phyloP scores from a whole-genome alignment of 2,888 invertebrate species.

The Netelia inedita region DNA sequence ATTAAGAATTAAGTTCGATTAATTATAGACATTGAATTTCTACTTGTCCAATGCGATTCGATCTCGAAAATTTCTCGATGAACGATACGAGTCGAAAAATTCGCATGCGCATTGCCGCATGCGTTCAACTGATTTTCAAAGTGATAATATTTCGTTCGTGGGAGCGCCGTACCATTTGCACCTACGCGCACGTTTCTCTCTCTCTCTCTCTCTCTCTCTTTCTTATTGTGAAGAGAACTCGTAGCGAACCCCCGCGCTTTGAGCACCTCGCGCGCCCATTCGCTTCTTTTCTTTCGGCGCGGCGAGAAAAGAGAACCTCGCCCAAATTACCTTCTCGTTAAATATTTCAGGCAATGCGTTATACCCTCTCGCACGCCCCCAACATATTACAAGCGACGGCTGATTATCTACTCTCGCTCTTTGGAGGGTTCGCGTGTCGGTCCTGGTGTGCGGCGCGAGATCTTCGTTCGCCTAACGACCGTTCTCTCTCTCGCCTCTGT shows the following conservation, averaged over 20 bases:
- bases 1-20: background rate
- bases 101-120: background rate
- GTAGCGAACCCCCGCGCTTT: background rate
- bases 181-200: constrained; percentile 14
- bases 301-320: constrained; percentile 37
- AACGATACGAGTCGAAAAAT: background rate
- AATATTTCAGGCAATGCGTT: constrained; percentile 81
- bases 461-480: constrained; percentile 75
- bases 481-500: constrained; percentile 44
- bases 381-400: constrained; percentile 77
- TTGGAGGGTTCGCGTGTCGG: constrained; percentile 72
- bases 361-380: constrained; percentile 81
- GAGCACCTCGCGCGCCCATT: background rate
- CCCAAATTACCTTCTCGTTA: constrained; percentile 81
- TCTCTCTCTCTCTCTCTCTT: constrained; percentile 18
- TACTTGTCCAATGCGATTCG: background rate
- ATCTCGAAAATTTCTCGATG: constrained; percentile 14
- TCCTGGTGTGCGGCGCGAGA: constrained; percentile 56
- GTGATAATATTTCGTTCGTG: constrained; percentile 49
- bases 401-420: constrained; percentile 79
- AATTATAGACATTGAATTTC: no score
- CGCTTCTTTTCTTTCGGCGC: constrained; percentile 2
- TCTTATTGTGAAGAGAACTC: background rate
- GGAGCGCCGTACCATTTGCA: constrained; percentile 52
- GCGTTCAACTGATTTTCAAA: constrained; percentile 19